Percentiles rank a stretch among this genome's conserved stretches.
Conservation (phyloP, 2,113 vertebrate species). For the Sinocyclocheilus anophthalmus region DNA sequence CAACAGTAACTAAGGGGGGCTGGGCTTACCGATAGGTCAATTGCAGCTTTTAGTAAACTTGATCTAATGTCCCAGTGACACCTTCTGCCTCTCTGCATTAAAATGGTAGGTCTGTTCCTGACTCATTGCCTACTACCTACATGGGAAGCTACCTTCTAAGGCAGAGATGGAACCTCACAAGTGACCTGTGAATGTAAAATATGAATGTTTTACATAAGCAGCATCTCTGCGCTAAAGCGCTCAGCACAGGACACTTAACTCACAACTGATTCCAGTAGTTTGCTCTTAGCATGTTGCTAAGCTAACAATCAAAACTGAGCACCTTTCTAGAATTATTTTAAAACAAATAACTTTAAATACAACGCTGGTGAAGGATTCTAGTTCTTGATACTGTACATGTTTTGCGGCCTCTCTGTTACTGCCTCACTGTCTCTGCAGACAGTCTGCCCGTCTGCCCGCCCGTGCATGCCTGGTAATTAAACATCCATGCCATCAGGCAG, state of each 20-base stretch:
- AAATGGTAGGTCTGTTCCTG: neutral
- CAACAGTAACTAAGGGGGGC: too few species aligned
- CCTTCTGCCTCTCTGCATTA: neutral
- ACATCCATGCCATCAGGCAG: constrained; percentile 77
- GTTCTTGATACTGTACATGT: constrained; percentile 2
- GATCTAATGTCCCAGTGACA: neutral
- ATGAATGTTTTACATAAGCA: neutral
- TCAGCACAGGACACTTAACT: too few species aligned
- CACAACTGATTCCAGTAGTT: neutral
- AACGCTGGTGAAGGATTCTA: neutral
- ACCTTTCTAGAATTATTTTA: neutral
- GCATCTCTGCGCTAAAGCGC: neutral
- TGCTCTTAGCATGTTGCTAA: neutral
- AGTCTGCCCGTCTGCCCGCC: constrained; percentile 68
- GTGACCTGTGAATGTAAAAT: neutral
- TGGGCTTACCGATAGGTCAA: neutral
- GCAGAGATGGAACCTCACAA: neutral
- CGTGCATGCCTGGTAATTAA: constrained; percentile 76
- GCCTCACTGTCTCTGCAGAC: constrained; percentile 59
- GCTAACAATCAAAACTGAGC: neutral
- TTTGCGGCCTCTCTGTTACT: constrained; percentile 9
- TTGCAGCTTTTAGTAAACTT: neutral
- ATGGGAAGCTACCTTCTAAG: neutral
- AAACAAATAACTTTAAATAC: constrained; percentile 38
- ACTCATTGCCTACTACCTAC: neutral